Evolutionary conservation across 2,888 invertebrate species (phyloP), one percentile per base, ranked within the genome.

Genomic region (Ariolimax columbianus): DNA sequence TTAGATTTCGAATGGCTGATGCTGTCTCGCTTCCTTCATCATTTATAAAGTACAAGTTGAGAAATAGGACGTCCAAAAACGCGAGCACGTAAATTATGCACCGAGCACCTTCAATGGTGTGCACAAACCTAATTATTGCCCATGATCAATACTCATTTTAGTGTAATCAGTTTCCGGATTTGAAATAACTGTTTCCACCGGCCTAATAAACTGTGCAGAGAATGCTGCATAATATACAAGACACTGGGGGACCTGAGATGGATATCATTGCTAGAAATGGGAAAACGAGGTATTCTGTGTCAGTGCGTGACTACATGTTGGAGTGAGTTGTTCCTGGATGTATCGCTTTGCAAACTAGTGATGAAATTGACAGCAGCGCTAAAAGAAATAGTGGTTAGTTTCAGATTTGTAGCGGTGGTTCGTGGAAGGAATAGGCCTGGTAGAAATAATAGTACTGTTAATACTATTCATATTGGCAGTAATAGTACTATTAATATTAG

Each of bases 41-140:
- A 68, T 80, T 68, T 63, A 80, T 80, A 80, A 80, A 68, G 47
- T 68, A 80, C 68, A 80, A 80, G 68, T 51, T 47, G 80, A 33
- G 68, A 80, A 68, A 47, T 33, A 36, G n/a, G 23, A 30, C 3
- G 51, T 17, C 11, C 17, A 59, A 51, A 73, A 43, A n/a, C 19
- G 30, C 33, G 30, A 68, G 23, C 63, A 40, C 40, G 51, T 78
- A 82, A 82, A 82, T 82, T 82, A 82, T 82, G 82, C 82, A 82
- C 59, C 17, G 30, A 40, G 23, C 43, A 75, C 82, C 40, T 36
- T 75, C 59, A 63, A 14, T 40, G 59, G 73, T 73, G 75, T 9
- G n/a, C 47, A 36, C 59, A 59, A 75, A 82, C 72, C 63, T 75
- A 82, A 82, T 82, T 82, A 82, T 75, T 72, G n/a, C 33, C 43